Evolutionary conservation across 2,888 invertebrate species (phyloP), one percentile per base, ranked within the genome.

Genomic region (Xanthia togata): DNA sequence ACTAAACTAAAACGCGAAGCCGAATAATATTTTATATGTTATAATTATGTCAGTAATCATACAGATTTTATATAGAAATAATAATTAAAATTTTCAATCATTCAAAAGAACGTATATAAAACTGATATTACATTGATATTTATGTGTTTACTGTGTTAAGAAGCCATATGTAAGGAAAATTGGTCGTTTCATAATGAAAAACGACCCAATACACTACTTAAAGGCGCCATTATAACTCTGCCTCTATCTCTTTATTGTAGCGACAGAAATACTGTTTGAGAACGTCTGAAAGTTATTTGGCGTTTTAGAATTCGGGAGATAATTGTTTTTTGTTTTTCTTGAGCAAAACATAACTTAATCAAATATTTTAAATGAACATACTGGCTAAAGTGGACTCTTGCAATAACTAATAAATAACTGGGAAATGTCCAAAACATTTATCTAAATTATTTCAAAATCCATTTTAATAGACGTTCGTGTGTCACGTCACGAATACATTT

Each of bases 281-380:
- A 68, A 26, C 44, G 4, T 50, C 55, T n/a, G 55, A 55, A 26
- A 77, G 14, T 77, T 70, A 63, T 41, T 71, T 63, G 77, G n/a
- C 71, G n/a, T 64, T 63, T 64, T 31, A n/a, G 47, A 76, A 77
- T 77, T 69, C 23, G 17, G 14, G 53, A 53, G 26, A 70, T 70
- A 76, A 44, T 76, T 12, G 60, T 76, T 23, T n/a, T 69, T 76
- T 60, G 8, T 76, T 76, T 68, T 68, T 26, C 4, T 31, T 38
- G 9, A 44, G 12, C 23, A 17, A 14, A 17, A 23, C 44, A 62
- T 76, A 35, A 26, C 44, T 76, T 69, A 23, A 62, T 50, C 47
- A 77, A 78, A 64, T 44, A 64, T 78, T 50, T 57, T 6, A 23
- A 14, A 57, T 47, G 35, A 35, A 11, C 17, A 12, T 44, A 41